Conservation (phyloP, 1,140 invertebrate species). For the Atta texana region DNA sequence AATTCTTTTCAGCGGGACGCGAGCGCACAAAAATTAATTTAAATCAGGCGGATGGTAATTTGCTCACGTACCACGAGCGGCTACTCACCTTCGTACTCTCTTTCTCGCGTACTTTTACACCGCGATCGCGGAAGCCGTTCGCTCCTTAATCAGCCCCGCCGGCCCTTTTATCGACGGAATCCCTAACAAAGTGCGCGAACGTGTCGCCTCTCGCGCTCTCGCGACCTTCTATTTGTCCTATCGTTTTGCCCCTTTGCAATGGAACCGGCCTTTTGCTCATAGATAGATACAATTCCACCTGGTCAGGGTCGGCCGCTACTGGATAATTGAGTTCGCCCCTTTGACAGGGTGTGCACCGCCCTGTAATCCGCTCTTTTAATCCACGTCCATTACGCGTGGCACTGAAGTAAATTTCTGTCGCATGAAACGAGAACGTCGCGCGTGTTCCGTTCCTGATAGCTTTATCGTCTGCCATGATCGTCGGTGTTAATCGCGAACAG, state of each 20-base stretch:
- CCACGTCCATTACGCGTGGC: constrained; percentile 52
- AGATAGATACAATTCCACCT: constrained; percentile 60
- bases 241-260: constrained; percentile 51
- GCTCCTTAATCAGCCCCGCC: constrained; percentile 58
- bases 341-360: constrained; percentile 37
- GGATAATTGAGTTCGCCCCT: constrained; percentile 61
- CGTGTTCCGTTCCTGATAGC: not conserved
- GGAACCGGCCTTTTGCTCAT: constrained; percentile 27
- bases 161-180: constrained; percentile 59
- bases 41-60: constrained; percentile 61
- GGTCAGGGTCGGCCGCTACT: constrained; percentile 44
- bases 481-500: constrained; percentile 38
- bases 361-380: constrained; percentile 60
- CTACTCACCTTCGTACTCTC: constrained; percentile 39
- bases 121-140: constrained; percentile 30
- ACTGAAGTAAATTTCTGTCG: constrained; percentile 41
- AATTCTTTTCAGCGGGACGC: constrained; percentile 58
- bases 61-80: constrained; percentile 46
- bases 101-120: constrained; percentile 31
- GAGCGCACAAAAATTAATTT: constrained; percentile 63
- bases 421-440: constrained; percentile 42
- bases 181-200: constrained; percentile 57
- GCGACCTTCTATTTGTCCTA: constrained; percentile 55
- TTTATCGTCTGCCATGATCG: constrained; percentile 9
- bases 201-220: constrained; percentile 35